Evolutionary conservation across 1,140 invertebrate species (phyloP), one percentile per base, ranked within the genome.

Genomic region (Himalopsyche phryganea): DNA sequence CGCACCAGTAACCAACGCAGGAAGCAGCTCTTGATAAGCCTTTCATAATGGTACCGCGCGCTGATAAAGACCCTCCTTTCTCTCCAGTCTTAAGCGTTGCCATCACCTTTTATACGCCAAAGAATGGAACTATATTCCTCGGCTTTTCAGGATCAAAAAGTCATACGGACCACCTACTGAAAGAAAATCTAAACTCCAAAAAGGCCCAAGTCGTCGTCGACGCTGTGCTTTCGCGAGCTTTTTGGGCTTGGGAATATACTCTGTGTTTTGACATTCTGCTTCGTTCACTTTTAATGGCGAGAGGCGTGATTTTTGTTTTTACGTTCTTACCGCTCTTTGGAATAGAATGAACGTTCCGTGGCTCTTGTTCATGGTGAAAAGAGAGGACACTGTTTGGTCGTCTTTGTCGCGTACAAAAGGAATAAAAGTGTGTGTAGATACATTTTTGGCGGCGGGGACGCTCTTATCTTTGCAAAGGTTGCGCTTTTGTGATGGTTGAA

Each of bases 21-120:
- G 76, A 76, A 76, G 71, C 68, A 57, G 55, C 65, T 48, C 67
- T 47, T 72, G 74, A 77, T 77, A 76, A 78, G 74, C 63, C 72
- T 68, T 56, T 69, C 73, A 72, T 77, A 78, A 78, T 77, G 76
- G 76, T 70, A 64, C 58, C 59, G 60, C 20, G 59, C 59, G 67
- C 67, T 70, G 73, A 76, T 76, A 76, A 72, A 70, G 68, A 68
- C 65, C 73, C 73, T 71, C 71, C 72, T 74, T 77, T 75, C 74
- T 75, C 73, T 74, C 72, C 68, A 65, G 58, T 65, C 63, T 64
- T 64, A 63, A 63, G 61, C 61, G 56, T 50, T 46, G 61, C 61
- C 61, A 60, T 63, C 61, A 57, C 61, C 61, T 60, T 63, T 63
- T 64, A 63, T 63, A 60, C 51, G 57, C 48, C 61, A 38, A 63